Conservation (phyloP, 2,113 vertebrate species). For the Seriola rivoliana region DNA sequence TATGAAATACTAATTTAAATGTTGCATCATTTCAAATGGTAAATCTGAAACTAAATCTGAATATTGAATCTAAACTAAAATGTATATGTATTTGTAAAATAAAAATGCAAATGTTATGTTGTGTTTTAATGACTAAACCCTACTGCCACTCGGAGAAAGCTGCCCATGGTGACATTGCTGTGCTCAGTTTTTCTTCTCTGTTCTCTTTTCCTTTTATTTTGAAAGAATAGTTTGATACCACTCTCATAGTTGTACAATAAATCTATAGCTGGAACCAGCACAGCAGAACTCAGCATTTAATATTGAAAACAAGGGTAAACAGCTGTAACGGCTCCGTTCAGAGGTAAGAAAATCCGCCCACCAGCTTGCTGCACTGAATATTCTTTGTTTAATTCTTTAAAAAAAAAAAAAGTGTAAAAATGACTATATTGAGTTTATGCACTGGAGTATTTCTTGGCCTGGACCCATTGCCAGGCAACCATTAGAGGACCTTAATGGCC, state of each 20-base stretch:
- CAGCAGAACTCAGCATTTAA: neutral
- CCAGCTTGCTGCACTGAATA: neutral
- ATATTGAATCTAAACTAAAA: neutral
- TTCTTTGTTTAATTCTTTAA: too few relatives aligned
- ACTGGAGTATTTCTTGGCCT: neutral
- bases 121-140: neutral
- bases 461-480: neutral
- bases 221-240: neutral
- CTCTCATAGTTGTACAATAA: neutral
- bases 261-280: neutral
- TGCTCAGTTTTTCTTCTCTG: neutral
- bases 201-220: neutral
- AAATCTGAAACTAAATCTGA: neutral
- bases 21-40: neutral
- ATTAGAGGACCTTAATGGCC: neutral
- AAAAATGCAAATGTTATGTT: too few relatives aligned
- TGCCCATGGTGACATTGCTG: neutral
- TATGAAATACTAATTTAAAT: neutral
- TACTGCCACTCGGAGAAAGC: neutral
- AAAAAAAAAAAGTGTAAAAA: too few relatives aligned
- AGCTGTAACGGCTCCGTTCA: neutral
- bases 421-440: neutral
- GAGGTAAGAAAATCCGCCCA: neutral
- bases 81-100: neutral
- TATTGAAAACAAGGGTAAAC: neutral